Evolutionary conservation across 2,113 vertebrate genomes (phyloP).

Genomic region (Channa argus): DNA sequence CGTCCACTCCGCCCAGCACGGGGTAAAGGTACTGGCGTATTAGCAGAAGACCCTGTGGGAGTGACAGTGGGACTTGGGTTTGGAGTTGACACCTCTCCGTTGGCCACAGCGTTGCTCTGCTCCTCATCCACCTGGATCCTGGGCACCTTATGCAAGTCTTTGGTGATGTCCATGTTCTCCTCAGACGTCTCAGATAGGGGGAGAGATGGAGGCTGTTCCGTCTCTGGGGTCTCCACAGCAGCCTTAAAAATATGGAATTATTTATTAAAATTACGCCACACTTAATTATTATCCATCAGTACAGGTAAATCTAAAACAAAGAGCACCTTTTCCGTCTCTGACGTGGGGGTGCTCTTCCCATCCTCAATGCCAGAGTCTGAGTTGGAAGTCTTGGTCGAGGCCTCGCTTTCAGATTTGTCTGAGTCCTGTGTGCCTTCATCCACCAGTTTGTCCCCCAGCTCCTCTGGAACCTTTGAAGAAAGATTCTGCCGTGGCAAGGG

Average conservation of each 20-base stretch:
- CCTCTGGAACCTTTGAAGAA: constrained; percentile 35
- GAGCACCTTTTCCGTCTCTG: constrained; percentile 76
- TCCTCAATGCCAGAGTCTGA: constrained; percentile 81
- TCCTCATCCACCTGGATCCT: constrained; percentile 14
- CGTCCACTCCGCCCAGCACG: constrained; percentile 14
- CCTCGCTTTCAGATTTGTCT: constrained; percentile 79
- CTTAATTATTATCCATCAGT: background rate
- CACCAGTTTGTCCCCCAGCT: constrained; percentile 42
- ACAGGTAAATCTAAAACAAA: background rate
- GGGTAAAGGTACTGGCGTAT: background rate
- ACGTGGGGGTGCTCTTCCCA: constrained; percentile 67
- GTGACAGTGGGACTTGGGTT: background rate
- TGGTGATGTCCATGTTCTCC: constrained; percentile 5
- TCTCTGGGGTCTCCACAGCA: constrained; percentile 61
- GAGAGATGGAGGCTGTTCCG: constrained; percentile 50
- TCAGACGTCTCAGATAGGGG: constrained; percentile 12
- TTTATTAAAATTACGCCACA: too few species aligned
- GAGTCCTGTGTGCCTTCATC: constrained; percentile 69
- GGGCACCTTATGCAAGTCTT: background rate
- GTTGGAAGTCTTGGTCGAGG: constrained; percentile 74
- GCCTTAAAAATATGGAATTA: constrained; percentile 28
- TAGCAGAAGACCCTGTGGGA: constrained; percentile 9
- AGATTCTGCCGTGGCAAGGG: constrained; percentile 47
- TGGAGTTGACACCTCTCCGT: constrained; percentile 8
- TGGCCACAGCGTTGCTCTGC: background rate